Percentiles rank a stretch among this genome's conserved stretches.
Conservation (phyloP, 2,113 vertebrate genomes). For the Macaca mulatta region DNA sequence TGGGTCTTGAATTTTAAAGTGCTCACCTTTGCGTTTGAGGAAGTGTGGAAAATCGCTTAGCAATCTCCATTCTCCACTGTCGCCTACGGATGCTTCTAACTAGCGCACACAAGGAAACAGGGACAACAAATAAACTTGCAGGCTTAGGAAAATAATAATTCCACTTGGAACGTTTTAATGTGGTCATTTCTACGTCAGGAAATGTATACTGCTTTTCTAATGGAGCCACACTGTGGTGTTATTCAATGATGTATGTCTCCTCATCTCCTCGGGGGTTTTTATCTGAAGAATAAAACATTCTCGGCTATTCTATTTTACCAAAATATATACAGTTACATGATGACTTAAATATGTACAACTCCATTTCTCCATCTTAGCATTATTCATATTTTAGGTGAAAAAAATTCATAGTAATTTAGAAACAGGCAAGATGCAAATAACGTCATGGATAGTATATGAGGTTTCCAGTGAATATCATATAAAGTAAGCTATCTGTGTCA, state of each 20-base stretch:
- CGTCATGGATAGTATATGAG: rapidly evolving
- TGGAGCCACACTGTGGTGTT: background rate
- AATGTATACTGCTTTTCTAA: background rate
- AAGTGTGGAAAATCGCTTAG: background rate
- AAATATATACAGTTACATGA: rapidly evolving
- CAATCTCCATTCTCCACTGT: rapidly evolving
- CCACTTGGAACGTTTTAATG: background rate
- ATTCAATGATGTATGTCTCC: background rate
- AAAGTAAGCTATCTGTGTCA: background rate
- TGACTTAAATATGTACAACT: background rate
- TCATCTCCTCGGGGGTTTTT: background rate
- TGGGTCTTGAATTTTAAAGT: background rate
- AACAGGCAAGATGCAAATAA: background rate
- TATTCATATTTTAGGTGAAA: background rate
- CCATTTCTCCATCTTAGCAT: background rate
- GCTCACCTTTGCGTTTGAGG: background rate
- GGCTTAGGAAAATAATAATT: background rate
- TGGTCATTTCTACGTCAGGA: rapidly evolving
- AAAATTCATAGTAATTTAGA: background rate
- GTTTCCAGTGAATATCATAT: background rate
- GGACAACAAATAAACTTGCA: background rate
- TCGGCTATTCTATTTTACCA: background rate
- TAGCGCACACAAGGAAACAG: rapidly evolving
- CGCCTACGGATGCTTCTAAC: background rate
- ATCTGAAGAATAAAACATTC: background rate